phyloP scores from a whole-genome alignment of 2,113 vertebrate genomes.

The Rhizomys pruinosus region DNA sequence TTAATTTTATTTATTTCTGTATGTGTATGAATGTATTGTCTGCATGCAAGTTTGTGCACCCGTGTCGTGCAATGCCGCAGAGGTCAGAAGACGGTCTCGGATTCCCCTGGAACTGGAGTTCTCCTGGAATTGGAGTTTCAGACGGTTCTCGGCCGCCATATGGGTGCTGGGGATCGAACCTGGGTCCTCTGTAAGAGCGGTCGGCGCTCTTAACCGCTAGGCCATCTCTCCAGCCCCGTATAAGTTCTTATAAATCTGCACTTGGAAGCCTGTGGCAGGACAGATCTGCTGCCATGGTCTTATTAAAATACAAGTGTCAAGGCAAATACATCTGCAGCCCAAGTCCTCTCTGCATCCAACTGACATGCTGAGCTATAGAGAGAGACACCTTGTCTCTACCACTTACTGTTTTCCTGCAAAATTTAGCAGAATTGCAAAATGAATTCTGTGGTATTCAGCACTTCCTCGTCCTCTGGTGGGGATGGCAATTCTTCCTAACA shows the following conservation, averaged over 20 bases:
- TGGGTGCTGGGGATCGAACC: too few species aligned
- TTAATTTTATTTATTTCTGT: too few species aligned
- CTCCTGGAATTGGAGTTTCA: too few species aligned
- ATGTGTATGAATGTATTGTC: too few species aligned
- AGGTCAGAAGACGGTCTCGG: too few species aligned
- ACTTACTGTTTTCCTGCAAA: not conserved
- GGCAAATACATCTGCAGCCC: not conserved
- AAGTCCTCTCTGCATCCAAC: not conserved
- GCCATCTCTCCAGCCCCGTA: too few species aligned
- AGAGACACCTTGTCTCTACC: not conserved
- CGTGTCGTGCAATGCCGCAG: too few species aligned
- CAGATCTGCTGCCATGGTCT: not conserved
- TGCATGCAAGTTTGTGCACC: too few species aligned
- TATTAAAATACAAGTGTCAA: not conserved
- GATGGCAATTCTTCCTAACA: not conserved
- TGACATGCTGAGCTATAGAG: not conserved
- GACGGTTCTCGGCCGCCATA: too few species aligned
- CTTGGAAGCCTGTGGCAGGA: not conserved
- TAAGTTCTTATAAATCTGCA: not conserved
- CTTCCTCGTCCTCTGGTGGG: not conserved
- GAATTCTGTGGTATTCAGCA: not conserved
- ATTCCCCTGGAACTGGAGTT: too few species aligned
- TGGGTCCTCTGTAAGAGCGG: too few species aligned
- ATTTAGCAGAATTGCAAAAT: constrained; percentile 24
- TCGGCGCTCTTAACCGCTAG: too few species aligned